A percentile compares a stretch with the other conserved stretches of the same genome.
phyloP scores from a whole-genome alignment of 2,797 vertebrate species.

The Periparus ater region DNA sequence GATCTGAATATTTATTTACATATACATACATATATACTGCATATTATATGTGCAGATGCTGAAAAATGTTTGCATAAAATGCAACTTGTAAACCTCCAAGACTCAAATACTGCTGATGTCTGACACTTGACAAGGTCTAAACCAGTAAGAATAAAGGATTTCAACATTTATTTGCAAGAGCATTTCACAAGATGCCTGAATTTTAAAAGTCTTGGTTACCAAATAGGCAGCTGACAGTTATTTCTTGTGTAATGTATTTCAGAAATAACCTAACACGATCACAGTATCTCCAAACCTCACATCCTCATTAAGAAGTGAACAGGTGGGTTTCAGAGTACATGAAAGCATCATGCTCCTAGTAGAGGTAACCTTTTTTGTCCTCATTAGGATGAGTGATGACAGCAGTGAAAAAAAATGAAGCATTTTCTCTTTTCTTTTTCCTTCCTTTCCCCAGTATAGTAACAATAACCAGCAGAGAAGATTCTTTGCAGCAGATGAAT shows the following conservation, averaged over 20 bases:
- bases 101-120: neutral
- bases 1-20: conserved; percentile 16
- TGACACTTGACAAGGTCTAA: conserved; percentile 23
- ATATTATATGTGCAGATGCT: neutral
- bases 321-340: conserved; percentile 69
- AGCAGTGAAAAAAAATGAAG: conserved; percentile 62
- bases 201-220: conserved; percentile 26
- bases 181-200: conserved; percentile 20
- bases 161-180: conserved; percentile 29
- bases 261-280: conserved; percentile 63
- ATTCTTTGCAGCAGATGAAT: conserved; percentile 42
- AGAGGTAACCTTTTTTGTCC: conserved; percentile 71
- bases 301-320: conserved; percentile 70
- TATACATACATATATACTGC: neutral
- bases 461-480: conserved; percentile 62
- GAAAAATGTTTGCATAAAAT: conserved; percentile 27
- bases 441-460: conserved; percentile 37
- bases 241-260: conserved; percentile 42
- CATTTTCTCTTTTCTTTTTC: conserved; percentile 59
- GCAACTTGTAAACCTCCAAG: neutral
- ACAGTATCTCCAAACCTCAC: conserved; percentile 59
- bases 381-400: conserved; percentile 72
- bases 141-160: conserved; percentile 10
- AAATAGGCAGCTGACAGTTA: conserved; percentile 58
- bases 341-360: conserved; percentile 61